Percentiles rank a stretch among this genome's conserved stretches.
Evolutionary conservation across 2,797 vertebrate species (phyloP).

Genomic region (Corythornis leucogaster): DNA sequence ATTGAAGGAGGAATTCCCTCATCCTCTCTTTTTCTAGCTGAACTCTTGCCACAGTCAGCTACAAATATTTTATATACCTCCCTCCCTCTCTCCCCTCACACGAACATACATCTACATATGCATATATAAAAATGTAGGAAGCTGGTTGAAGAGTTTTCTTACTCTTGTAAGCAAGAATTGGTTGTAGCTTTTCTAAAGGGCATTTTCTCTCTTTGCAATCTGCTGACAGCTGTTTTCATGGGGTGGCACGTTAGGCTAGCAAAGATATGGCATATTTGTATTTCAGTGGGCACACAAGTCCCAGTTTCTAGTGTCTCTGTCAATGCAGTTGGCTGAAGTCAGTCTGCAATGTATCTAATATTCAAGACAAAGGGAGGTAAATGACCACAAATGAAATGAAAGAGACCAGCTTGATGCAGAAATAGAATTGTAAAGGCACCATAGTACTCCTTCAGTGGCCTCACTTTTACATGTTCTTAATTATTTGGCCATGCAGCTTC

Average conservation of each 20-base stretch:
- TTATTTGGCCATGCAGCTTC: slow-evolving; percentile 12
- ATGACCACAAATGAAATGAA: neutral
- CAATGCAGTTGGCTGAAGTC: neutral
- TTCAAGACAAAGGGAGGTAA: neutral
- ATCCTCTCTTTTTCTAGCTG: neutral
- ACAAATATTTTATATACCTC: neutral
- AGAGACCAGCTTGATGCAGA: neutral
- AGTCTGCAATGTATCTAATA: neutral
- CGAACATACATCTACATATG: neutral
- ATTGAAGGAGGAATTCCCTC: neutral
- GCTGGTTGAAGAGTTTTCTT: neutral
- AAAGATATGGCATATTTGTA: neutral
- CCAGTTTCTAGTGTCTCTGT: neutral
- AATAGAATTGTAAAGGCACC: neutral
- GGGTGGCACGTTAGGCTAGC: neutral
- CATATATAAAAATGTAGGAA: neutral
- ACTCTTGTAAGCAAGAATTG: neutral
- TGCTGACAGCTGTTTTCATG: neutral
- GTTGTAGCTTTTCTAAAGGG: neutral
- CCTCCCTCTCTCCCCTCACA: neutral
- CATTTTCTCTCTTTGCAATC: neutral
- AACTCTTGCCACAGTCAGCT: neutral
- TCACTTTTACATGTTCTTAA: neutral
- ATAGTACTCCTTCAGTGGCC: neutral
- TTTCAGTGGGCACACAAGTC: neutral